These are phyloP conservation scores for Sebastes flavidus DNA, from an alignment of 2,797 vertebrate genomes.

Conservation along the genomic window DNA sequence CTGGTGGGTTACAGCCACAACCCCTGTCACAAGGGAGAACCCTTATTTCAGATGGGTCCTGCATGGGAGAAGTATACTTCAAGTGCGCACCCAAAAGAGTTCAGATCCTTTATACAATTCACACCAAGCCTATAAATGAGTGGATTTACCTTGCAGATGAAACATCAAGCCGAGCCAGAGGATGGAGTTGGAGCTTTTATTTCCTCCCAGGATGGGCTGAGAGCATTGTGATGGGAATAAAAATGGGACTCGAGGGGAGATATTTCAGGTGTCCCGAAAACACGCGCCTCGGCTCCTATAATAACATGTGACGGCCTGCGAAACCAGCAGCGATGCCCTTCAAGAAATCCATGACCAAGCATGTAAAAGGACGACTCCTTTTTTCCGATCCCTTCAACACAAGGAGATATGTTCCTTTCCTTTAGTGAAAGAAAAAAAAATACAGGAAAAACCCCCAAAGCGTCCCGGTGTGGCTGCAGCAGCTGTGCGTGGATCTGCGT, in stretches of 20 bases:
- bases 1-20: conserved; percentile 66
- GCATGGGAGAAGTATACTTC: conserved; percentile 52
- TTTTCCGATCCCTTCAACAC: not conserved
- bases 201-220: conserved; percentile 45
- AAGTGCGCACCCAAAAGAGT: conserved; percentile 53
- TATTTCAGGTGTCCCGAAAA: conserved; percentile 77
- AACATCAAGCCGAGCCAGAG: conserved; percentile 76
- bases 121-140: conserved; percentile 32
- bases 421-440: conserved; percentile 9
- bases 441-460: conserved; percentile 29
- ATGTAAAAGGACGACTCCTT: conserved; percentile 49
- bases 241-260: conserved; percentile 48
- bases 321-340: conserved; percentile 74
- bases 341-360: conserved; percentile 72
- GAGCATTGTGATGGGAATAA: conserved; percentile 40
- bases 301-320: conserved; percentile 65
- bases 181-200: conserved; percentile 51
- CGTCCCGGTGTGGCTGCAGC: conserved; percentile 65
- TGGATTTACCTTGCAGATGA: conserved; percentile 82
- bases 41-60: conserved; percentile 43
- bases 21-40: conserved; percentile 48
- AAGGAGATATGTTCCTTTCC: conserved; percentile 46
- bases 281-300: conserved; percentile 60
- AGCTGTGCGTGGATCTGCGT: conserved; percentile 69
- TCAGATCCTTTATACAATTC: conserved; percentile 17